Evolutionary conservation across 2,797 vertebrate genomes (phyloP), one percentile per base, ranked within the genome.

Genomic region (Catostomus latipinnis): DNA sequence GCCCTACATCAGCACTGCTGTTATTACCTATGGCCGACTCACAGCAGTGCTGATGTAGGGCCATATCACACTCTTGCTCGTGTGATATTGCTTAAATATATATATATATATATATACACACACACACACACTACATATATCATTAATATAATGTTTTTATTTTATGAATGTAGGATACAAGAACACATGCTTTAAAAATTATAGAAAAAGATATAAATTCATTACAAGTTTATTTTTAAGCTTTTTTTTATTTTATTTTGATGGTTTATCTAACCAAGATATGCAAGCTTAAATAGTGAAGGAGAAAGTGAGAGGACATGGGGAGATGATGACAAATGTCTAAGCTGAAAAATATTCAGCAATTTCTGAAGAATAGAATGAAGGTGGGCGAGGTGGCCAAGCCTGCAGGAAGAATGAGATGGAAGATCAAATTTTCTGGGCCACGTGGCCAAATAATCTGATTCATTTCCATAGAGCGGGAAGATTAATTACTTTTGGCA

Each of bases 401-500:
- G 49, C 82, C 61, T 84, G 70, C 45, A 16, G 58, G 62, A 74
- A 56, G 56, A 71, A 80, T 65, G 58, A 83, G 69, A 87, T 82
- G 76, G 76, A 48, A 80, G 86, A 84, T 91, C 78, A 86, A 82
- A 91, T 84, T 90, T 89, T 86, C 76, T 87, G 85, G 87, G 84
- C 89, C 85, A 91, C 68, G 48, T 86, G 84, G 84, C 87, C 71
- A 78, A 89, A 88, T 91, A 93, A 92, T 93, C 89, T 78, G 85
- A 91, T 93, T 92, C 85, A 89, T 91, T 92, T 90, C 87, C 87
- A 88, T 82, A 76, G 88, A 91, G 87, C 84, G 77, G 83, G 85
- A 74, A 91, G 88, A 92, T 92, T 89, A 92, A 93, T 94, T 91
- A 90, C 90, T 91, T 90, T 90, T 92, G 91, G 88, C 91, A 91